phyloP scores from a whole-genome alignment of 2,888 invertebrate species.

The Orchesellides sinensis region DNA sequence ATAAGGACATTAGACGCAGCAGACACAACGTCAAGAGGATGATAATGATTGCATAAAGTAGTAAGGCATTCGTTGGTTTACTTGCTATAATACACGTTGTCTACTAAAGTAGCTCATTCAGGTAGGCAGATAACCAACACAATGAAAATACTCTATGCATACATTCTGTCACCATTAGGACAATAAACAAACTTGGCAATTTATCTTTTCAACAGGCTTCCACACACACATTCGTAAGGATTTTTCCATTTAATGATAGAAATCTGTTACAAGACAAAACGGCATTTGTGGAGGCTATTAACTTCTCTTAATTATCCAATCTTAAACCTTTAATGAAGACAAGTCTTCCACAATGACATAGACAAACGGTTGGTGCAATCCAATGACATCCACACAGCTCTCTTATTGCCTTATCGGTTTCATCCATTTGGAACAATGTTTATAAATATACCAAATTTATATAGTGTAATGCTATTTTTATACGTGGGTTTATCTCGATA shows the following conservation, averaged over 20 bases:
- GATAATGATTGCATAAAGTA: too few relatives aligned
- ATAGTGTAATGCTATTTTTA: too few relatives aligned
- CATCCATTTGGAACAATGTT: conserved; percentile 45
- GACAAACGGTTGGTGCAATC: conserved; percentile 60
- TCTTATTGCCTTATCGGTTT: conserved; percentile 37
- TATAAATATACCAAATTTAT: too few relatives aligned
- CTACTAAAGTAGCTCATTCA: too few relatives aligned
- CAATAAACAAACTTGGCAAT: conserved; percentile 45
- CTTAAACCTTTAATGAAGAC: conserved; percentile 60
- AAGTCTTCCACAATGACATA: conserved; percentile 54
- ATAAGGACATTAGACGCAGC: too few relatives aligned
- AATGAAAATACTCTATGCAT: background rate
- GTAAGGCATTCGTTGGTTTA: too few relatives aligned
- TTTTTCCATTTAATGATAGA: conserved; percentile 35
- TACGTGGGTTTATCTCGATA: conserved; percentile 1
- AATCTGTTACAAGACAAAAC: conserved; percentile 38
- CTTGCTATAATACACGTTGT: too few relatives aligned
- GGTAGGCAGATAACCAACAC: too few relatives aligned
- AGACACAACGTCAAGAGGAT: too few relatives aligned
- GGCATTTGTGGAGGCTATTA: conserved; percentile 42
- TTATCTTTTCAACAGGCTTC: conserved; percentile 31
- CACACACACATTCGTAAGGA: background rate
- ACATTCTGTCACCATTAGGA: conserved; percentile 39
- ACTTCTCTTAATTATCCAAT: conserved; percentile 60
- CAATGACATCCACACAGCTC: conserved; percentile 33